Evolutionary conservation across 2,113 vertebrate species (phyloP).

Genomic region (Oncorhynchus tshawytscha): DNA sequence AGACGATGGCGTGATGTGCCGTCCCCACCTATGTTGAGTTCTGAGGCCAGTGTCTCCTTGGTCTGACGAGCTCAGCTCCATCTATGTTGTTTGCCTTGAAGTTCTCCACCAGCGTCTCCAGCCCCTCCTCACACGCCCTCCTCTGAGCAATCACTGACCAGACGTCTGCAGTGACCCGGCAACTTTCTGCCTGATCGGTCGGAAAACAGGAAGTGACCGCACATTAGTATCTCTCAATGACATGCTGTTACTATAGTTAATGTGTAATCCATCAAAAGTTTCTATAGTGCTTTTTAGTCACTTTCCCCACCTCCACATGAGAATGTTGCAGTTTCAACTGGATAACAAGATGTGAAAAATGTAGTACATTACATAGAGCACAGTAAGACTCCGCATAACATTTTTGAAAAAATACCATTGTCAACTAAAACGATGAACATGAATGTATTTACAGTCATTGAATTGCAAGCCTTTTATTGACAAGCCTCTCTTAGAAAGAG

Average conservation of each 20-base stretch:
- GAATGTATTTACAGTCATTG: background rate
- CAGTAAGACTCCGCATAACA: background rate
- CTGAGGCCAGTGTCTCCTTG: slow-evolving; percentile 84
- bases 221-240: slow-evolving; percentile 12
- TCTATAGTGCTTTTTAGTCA: background rate
- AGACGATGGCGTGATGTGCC: background rate
- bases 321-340: slow-evolving; percentile 35
- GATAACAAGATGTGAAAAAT: slow-evolving; percentile 22
- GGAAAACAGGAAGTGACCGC: slow-evolving; percentile 38
- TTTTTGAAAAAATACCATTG: no score
- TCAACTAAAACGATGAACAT: background rate
- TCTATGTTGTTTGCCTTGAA: slow-evolving; percentile 92
- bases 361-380: background rate
- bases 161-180: slow-evolving; percentile 59
- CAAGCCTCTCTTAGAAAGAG: background rate
- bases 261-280: slow-evolving; percentile 6
- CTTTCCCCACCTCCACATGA: slow-evolving; percentile 47
- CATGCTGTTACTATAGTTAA: background rate
- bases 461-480: background rate
- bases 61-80: slow-evolving; percentile 85
- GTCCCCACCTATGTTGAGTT: slow-evolving; percentile 90
- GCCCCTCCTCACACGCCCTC: slow-evolving; percentile 73
- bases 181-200: slow-evolving; percentile 60
- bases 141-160: slow-evolving; percentile 87
- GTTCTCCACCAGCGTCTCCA: slow-evolving; percentile 75